A percentile compares a stretch with the other conserved stretches of the same genome.
These are phyloP conservation scores for Monopis laevigella DNA, from an alignment of 2,888 invertebrate genomes.

Conservation along the genomic window DNA sequence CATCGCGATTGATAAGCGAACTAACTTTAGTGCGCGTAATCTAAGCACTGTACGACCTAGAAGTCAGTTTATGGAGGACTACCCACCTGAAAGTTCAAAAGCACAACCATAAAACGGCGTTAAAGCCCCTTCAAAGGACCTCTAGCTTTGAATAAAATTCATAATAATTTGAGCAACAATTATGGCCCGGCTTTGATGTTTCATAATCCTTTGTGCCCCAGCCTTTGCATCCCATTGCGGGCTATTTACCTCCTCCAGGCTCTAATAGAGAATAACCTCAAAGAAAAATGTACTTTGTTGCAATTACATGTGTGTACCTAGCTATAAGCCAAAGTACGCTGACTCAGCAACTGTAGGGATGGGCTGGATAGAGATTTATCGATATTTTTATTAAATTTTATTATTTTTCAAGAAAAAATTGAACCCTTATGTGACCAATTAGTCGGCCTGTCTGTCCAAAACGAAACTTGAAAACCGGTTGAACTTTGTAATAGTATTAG, in stretches of 20 bases:
- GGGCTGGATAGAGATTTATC: slow-evolving; percentile 30
- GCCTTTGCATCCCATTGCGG: slow-evolving; percentile 38
- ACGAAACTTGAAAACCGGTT: no score
- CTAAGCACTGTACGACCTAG: no score
- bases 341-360: no score
- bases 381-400: slow-evolving; percentile 22
- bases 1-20: no score
- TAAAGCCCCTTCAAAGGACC: no score
- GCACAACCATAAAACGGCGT: slow-evolving; percentile 35
- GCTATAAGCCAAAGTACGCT: slow-evolving; percentile 53
- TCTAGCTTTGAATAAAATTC: slow-evolving; percentile 17
- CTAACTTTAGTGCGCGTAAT: no score
- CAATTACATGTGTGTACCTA: slow-evolving; percentile 64
- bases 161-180: slow-evolving; percentile 64
- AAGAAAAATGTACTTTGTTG: slow-evolving; percentile 66
- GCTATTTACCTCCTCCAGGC: slow-evolving; percentile 56
- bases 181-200: slow-evolving; percentile 46
- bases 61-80: background rate
- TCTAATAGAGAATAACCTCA: slow-evolving; percentile 66
- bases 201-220: slow-evolving; percentile 51
- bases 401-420: no score
- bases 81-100: background rate
- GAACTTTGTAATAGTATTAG: no score
- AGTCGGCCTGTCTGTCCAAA: no score
- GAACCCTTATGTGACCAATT: no score